A percentile compares a stretch with the other conserved stretches of the same genome.
phyloP scores from a whole-genome alignment of 2,888 invertebrate species.

The Synanthedon vespiformis region DNA sequence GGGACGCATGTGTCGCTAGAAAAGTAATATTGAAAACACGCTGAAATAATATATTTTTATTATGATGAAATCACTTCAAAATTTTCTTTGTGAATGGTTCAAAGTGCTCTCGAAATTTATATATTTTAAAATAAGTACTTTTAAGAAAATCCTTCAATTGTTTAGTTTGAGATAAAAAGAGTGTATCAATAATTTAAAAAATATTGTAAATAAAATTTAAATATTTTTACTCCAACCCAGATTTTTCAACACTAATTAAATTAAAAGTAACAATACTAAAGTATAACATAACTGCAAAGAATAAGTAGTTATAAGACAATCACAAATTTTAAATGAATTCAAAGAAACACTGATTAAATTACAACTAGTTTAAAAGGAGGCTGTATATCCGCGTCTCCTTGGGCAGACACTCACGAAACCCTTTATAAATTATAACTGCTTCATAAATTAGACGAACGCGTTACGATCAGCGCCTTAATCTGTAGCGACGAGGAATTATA shows the following conservation, averaged over 20 bases:
- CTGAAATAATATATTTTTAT: slow-evolving; percentile 46
- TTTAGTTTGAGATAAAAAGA: too few relatives aligned
- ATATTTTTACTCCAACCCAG: too few relatives aligned
- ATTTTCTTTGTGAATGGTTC: slow-evolving; percentile 47
- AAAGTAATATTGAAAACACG: slow-evolving; percentile 45
- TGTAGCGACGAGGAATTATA: slow-evolving; percentile 11
- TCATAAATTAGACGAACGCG: slow-evolving; percentile 49
- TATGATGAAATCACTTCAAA: slow-evolving; percentile 31
- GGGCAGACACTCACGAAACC: slow-evolving; percentile 24
- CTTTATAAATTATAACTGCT: slow-evolving; percentile 38
- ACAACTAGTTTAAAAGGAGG: slow-evolving; percentile 12
- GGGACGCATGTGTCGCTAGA: slow-evolving; percentile 50
- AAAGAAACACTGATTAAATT: slow-evolving; percentile 12
- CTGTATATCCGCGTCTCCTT: slow-evolving; percentile 24
- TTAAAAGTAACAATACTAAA: too few relatives aligned
- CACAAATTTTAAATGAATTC: neutral
- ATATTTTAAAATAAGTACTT: too few relatives aligned
- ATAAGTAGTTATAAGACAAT: too few relatives aligned
- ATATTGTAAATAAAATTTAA: too few relatives aligned
- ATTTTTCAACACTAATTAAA: too few relatives aligned
- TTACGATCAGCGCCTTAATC: slow-evolving; percentile 34
- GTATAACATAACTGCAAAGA: too few relatives aligned
- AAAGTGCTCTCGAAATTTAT: slow-evolving; percentile 7
- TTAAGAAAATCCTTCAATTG: too few relatives aligned
- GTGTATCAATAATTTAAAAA: too few relatives aligned